Conservation (phyloP, 2,113 vertebrate species). For the Corythaixoides concolor region DNA sequence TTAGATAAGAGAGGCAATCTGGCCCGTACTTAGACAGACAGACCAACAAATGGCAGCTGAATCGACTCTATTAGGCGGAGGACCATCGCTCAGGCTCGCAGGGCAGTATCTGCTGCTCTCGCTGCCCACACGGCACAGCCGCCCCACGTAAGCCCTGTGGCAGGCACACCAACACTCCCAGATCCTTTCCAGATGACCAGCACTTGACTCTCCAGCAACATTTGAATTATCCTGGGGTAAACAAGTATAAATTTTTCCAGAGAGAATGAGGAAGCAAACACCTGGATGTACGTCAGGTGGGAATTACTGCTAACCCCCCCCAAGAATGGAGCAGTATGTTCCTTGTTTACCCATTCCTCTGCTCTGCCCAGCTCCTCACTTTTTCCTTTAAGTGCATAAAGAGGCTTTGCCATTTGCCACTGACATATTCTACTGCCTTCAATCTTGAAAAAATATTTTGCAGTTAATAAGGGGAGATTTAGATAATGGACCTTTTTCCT, state of each 20-base stretch:
- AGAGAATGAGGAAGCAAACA: background rate
- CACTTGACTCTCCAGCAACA: background rate
- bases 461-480: background rate
- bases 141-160: rapidly evolving
- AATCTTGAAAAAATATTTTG: background rate
- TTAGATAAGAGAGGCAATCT: background rate
- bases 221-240: background rate
- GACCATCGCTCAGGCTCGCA: background rate
- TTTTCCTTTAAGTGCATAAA: background rate
- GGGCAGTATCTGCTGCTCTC: background rate
- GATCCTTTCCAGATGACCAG: background rate
- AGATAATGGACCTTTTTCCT: background rate
- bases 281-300: rapidly evolving
- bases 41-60: background rate
- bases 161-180: background rate
- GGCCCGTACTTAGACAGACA: background rate
- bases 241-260: background rate
- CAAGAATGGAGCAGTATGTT: background rate
- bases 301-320: background rate
- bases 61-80: background rate
- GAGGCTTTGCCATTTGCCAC: background rate
- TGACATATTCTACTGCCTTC: background rate
- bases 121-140: background rate
- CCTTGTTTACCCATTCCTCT: background rate
- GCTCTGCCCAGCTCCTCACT: background rate